phyloP scores from a whole-genome alignment of 2,797 vertebrate species.

The Pseudochromis fuscus region DNA sequence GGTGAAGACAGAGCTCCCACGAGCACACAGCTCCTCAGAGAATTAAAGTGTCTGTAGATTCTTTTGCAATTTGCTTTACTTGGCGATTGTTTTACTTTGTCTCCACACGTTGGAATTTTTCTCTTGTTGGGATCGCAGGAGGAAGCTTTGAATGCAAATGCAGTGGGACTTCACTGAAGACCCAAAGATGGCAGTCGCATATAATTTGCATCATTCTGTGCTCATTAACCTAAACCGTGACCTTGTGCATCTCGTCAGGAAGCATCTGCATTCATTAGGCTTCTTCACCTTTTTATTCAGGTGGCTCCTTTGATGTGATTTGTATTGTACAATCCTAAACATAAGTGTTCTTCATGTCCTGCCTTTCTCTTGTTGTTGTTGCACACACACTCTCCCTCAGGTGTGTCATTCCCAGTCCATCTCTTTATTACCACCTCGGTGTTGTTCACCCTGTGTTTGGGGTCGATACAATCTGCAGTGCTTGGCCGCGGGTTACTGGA shows the following conservation, averaged over 20 bases:
- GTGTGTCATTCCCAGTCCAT: neutral
- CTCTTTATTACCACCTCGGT: neutral
- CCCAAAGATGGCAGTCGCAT: neutral
- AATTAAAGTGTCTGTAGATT: conserved; percentile 5
- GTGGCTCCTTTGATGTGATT: no score
- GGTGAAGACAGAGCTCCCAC: conserved; percentile 3
- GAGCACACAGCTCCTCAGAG: neutral
- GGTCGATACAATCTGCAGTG: neutral
- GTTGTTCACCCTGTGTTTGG: neutral
- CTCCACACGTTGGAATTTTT: neutral
- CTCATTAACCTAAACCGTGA: neutral
- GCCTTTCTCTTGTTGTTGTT: neutral
- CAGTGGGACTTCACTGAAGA: no score
- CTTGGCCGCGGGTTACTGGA: neutral
- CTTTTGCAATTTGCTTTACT: neutral
- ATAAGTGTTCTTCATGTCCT: neutral
- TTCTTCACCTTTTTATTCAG: neutral
- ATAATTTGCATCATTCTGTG: conserved; percentile 2
- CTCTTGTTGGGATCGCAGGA: neutral
- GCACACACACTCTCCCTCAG: conserved; percentile 6
- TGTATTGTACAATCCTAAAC: no score
- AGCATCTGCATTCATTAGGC: neutral
- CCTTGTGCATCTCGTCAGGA: neutral
- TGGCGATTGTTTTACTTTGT: neutral
- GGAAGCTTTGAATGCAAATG: no score